Percentiles rank a stretch among this genome's conserved stretches.
These are phyloP conservation scores for Tetranychus piercei DNA, from an alignment of 2,888 invertebrate species.

Conservation along the genomic window DNA sequence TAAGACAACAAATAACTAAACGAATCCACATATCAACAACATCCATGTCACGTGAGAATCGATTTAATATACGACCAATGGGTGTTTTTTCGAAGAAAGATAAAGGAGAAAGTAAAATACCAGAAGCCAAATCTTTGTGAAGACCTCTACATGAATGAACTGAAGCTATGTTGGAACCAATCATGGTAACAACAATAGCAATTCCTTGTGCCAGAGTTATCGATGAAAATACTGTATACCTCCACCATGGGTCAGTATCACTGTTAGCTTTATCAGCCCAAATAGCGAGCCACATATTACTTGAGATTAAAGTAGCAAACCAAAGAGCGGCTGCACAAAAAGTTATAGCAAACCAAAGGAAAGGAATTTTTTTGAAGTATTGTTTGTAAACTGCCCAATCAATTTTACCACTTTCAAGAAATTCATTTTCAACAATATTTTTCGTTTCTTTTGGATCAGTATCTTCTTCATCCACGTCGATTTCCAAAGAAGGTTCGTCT, in stretches of 20 bases:
- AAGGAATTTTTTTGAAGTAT: slow-evolving; percentile 20
- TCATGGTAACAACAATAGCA: not conserved
- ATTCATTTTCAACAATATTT: slow-evolving; percentile 20
- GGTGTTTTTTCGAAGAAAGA: slow-evolving; percentile 28
- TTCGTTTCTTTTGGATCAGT: not conserved
- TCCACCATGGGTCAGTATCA: not conserved
- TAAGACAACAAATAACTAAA: slow-evolving; percentile 25
- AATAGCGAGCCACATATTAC: slow-evolving; percentile 27
- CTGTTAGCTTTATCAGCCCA: slow-evolving; percentile 23
- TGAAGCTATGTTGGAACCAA: not conserved
- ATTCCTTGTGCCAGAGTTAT: not conserved
- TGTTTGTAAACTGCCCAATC: slow-evolving; percentile 19
- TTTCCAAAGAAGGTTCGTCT: slow-evolving; percentile 6
- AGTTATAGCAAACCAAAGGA: slow-evolving; percentile 36
- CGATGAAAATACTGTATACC: not conserved
- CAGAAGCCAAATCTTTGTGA: slow-evolving; percentile 28
- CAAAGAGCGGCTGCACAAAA: slow-evolving; percentile 31
- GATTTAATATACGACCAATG: slow-evolving; percentile 26
- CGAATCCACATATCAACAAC: slow-evolving; percentile 28
- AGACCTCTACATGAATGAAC: slow-evolving; percentile 13
- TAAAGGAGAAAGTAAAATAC: slow-evolving; percentile 34
- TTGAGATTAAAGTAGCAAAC: slow-evolving; percentile 19
- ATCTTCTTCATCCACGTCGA: not conserved
- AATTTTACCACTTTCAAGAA: slow-evolving; percentile 20
- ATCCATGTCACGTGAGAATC: slow-evolving; percentile 29